These are phyloP conservation scores for Drosophila lutescens DNA, from an alignment of 2,888 invertebrate genomes.

Conservation along the genomic window DNA sequence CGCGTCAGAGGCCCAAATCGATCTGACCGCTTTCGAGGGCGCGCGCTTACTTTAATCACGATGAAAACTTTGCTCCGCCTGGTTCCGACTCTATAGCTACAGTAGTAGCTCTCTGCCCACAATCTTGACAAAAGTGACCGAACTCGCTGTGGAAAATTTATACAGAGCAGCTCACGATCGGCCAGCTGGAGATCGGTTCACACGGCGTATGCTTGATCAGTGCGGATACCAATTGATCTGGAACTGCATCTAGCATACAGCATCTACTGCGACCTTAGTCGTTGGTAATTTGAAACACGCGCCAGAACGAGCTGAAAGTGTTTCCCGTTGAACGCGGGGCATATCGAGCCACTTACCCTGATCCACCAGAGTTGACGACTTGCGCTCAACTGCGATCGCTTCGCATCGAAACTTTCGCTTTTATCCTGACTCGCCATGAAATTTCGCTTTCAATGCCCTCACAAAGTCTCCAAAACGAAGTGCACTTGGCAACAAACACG, in stretches of 20 bases:
- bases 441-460: not conserved
- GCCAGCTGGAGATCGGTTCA: conserved; percentile 27
- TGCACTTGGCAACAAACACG: not conserved
- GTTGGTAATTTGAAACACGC: conserved; percentile 26
- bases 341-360: not conserved
- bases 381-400: conserved; percentile 4
- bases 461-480: not conserved
- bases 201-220: conserved; percentile 62
- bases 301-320: conserved; percentile 9
- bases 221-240: conserved; percentile 37
- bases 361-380: not conserved
- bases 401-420: conserved; percentile 19
- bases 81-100: not conserved
- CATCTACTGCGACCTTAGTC: not conserved
- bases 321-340: not conserved
- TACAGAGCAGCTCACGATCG: conserved; percentile 34
- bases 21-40: conserved; percentile 65
- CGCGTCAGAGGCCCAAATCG: conserved; percentile 58
- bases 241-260: conserved; percentile 22
- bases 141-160: conserved; percentile 58
- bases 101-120: conserved; percentile 18
- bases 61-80: conserved; percentile 48
- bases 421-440: conserved; percentile 15
- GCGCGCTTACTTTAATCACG: conserved; percentile 55
- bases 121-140: conserved; percentile 17